These are phyloP conservation scores for Nomia melanderi DNA, from an alignment of 1,140 invertebrate species.

Conservation along the genomic window DNA sequence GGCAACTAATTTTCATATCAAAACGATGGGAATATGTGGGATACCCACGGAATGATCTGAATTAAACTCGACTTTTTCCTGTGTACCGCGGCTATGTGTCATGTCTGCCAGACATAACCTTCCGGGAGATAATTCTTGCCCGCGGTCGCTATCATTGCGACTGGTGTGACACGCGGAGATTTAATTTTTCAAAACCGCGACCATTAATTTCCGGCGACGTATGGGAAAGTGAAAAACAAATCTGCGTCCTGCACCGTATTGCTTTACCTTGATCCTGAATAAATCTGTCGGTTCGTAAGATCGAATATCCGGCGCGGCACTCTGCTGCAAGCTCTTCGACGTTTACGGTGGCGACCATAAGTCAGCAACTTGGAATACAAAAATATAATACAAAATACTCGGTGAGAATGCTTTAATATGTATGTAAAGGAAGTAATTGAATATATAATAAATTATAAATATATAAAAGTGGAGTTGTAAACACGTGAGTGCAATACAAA, in stretches of 20 bases:
- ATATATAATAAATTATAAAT: too few species aligned
- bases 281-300: not conserved
- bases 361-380: too few species aligned
- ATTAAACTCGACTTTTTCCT: not conserved
- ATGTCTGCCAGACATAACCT: not conserved
- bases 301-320: not conserved
- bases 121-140: not conserved
- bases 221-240: not conserved
- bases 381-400: too few species aligned
- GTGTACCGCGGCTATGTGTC: not conserved
- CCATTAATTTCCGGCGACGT: conserved; percentile 13
- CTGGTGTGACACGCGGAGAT: not conserved
- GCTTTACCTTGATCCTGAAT: not conserved
- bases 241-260: not conserved
- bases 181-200: conserved; percentile 26
- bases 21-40: too few species aligned
- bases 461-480: too few species aligned
- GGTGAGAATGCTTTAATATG: too few species aligned
- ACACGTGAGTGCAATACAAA: too few species aligned
- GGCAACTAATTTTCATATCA: too few species aligned
- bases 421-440: too few species aligned
- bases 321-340: too few species aligned
- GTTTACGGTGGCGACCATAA: too few species aligned
- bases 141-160: not conserved
- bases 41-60: too few species aligned